Evolutionary conservation across 2,113 vertebrate species (phyloP).

Genomic region (Datnioides undecimradiatus): DNA sequence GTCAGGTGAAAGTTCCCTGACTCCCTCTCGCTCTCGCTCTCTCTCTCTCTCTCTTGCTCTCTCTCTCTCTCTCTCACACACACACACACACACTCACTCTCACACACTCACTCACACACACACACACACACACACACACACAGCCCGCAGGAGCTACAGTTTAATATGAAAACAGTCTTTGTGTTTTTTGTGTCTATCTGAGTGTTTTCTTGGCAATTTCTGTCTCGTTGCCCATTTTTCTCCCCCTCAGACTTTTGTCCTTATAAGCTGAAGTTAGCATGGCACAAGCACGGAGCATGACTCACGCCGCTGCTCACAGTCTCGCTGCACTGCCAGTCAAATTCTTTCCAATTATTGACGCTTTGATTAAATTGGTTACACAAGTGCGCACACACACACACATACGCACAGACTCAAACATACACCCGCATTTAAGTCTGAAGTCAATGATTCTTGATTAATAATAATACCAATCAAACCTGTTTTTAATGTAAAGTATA

Average conservation of each 20-base stretch:
- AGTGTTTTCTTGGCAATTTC: constrained; percentile 59
- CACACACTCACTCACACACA: background rate
- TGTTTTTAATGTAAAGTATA: constrained; percentile 20
- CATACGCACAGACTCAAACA: constrained; percentile 5
- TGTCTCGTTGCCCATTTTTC: background rate
- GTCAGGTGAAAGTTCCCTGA: background rate
- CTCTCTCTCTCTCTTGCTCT: background rate
- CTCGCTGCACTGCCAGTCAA: constrained; percentile 45
- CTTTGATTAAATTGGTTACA: constrained; percentile 44
- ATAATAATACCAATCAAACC: constrained; percentile 6
- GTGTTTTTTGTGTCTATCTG: constrained; percentile 30
- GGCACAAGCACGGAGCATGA: constrained; percentile 56
- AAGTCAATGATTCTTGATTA: constrained; percentile 19
- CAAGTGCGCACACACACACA: constrained; percentile 12
- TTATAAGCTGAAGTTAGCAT: constrained; percentile 71
- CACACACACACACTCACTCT: background rate
- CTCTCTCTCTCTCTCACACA: background rate
- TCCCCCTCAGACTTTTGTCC: constrained; percentile 57
- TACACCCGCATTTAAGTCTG: background rate
- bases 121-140: constrained; percentile 1
- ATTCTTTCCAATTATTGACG: constrained; percentile 59
- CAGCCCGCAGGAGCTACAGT: constrained; percentile 6
- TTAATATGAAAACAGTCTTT: constrained; percentile 49
- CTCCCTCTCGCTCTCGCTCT: no score
- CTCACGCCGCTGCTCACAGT: constrained; percentile 54